Base-by-base conservation (phyloP, 2,113 vertebrate species). In the Toxotes chatareus region DNA sequence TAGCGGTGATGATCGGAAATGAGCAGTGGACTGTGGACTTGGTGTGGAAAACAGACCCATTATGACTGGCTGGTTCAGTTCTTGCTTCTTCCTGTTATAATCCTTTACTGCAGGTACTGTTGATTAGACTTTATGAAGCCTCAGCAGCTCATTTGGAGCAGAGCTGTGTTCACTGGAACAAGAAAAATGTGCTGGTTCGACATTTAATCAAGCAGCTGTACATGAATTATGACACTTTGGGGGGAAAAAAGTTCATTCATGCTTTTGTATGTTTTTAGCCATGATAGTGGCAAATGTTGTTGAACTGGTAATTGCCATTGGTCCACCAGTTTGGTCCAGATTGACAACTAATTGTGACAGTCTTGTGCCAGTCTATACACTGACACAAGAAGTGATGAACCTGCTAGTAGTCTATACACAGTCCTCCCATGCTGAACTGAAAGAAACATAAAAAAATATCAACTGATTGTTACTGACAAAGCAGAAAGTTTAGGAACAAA, bases 1-100 rank as follows among this genome's bases (percentile, higher is more conserved):
- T 76, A 70, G 78, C 46, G 36, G 71, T 65, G 76, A 77, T 60
- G 66, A 70, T 77, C 14, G 49, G 63, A 65, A 79, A 62, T 19
- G 71, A 83, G 47, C 11, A 38, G 55, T 55, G 14, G 66, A 67
- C 51, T 80, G 10, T 51, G 70, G 27, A n/a, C 46, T 59, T 40
- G 60, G 42, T 36, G 27, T 57, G 47, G 70, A 72, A 73, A 79
- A 72, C 65, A 76, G 73, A 34, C 1, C n/a, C 42, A 5, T 17
- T 51, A 36, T 53, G 42, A 67, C 14, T 44, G 49, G 31, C 10
- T 59, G 36, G 3, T 12, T 73, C 16, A 73, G 67, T 34, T 57
- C 23, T 47, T 14, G 32, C 56, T 44, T 38, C 7, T 3, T 7
- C 49, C 17, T 63, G 32, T 49, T 72, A 16, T 51, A 76, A 61